Conservation (phyloP, 2,113 vertebrate genomes). For the Aramus guarauna region DNA sequence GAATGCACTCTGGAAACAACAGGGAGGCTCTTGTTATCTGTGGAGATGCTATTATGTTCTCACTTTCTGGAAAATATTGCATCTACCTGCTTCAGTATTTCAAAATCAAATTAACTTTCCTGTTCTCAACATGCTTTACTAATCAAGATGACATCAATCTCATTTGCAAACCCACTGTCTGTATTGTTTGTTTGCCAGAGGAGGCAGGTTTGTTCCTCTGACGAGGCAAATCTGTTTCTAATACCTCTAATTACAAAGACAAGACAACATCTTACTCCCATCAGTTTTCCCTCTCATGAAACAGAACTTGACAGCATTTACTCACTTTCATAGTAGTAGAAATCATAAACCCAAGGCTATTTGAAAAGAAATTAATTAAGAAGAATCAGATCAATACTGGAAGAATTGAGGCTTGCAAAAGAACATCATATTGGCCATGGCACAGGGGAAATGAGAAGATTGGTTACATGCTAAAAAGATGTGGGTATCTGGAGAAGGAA, state of each 20-base stretch:
- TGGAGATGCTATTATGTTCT: neutral
- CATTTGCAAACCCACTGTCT: neutral
- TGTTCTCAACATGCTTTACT: neutral
- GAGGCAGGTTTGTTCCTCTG: neutral
- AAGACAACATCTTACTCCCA: neutral
- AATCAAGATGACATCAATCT: neutral
- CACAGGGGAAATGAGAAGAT: neutral
- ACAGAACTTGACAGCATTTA: neutral
- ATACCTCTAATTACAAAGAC: neutral
- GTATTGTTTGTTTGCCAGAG: neutral
- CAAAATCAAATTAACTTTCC: neutral
- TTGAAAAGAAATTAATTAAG: neutral
- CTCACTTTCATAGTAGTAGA: neutral
- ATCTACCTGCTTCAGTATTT: neutral
- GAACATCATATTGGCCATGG: neutral
- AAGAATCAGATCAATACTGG: neutral
- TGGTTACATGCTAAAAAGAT: neutral
- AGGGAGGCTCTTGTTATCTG: neutral
- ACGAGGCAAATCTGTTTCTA: neutral
- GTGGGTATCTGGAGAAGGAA: neutral
- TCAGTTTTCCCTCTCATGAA: neutral
- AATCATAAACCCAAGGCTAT: neutral
- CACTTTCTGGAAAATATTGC: neutral
- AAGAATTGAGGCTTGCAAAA: neutral
- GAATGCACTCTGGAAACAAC: neutral